Evolutionary conservation across 2,797 vertebrate genomes (phyloP).

Genomic region (Anisognathus igniventris): DNA sequence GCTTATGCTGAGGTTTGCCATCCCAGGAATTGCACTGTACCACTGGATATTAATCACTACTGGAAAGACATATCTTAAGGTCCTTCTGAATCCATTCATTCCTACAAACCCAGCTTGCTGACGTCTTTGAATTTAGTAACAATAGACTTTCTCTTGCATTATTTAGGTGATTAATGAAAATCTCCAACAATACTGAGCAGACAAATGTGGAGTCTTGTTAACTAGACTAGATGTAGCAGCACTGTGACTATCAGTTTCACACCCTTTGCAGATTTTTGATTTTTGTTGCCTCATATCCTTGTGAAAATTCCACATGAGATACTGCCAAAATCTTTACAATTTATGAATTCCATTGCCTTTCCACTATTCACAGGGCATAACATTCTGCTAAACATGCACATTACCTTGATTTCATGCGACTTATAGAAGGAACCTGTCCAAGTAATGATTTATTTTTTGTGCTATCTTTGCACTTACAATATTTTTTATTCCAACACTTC

Average conservation of each 20-base stretch:
- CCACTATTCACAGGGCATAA: neutral
- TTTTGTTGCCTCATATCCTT: neutral
- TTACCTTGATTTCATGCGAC: neutral
- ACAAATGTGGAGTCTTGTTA: neutral
- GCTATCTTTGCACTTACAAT: neutral
- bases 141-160: conserved; percentile 14
- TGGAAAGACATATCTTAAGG: neutral
- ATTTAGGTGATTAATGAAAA: conserved; percentile 46
- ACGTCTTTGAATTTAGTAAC: neutral
- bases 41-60: neutral
- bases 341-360: neutral
- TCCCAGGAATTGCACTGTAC: neutral
- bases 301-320: neutral
- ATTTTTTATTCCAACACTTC: neutral
- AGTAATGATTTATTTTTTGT: neutral
- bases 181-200: neutral
- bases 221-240: neutral
- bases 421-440: neutral
- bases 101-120: neutral
- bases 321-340: neutral
- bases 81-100: neutral
- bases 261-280: neutral
- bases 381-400: neutral
- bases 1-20: neutral
- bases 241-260: neutral